Evolutionary conservation across 2,888 invertebrate genomes (phyloP), one percentile per base, ranked within the genome.

Genomic region (Mallateleia sp.): DNA sequence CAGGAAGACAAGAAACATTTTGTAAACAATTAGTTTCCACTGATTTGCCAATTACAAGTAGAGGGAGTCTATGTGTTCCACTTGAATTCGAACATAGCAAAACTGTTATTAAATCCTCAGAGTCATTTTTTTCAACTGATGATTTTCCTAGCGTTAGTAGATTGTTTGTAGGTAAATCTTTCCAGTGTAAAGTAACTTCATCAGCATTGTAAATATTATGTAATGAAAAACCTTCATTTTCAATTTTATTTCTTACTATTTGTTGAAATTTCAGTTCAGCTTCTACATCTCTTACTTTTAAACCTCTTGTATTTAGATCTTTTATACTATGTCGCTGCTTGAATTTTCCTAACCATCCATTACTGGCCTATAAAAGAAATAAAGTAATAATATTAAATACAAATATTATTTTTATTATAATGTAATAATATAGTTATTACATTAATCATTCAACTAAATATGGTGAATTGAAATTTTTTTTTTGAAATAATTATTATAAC

Each of bases 11-110:
- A 47, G 47, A 47, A 47, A 47, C 4, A 18, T 47, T 47, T n/a
- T 47, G n/a, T 47, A 18, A 47, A 18, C 2, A n/a, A 47, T n/a
- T 47, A 4, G 9, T 60, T 34, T 38, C 60, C 60, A n/a, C 14
- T 3, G 42, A 42, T 4, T 11, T 11, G 11, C 42, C 42, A 15
- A 60, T 60, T 22, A 60, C 18, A 9, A 60, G 60, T 7, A 38
- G 22, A 3, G 60, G 60, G 1, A 60, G 18, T 22, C n/a, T 60
- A 28, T 60, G 60, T 22, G 38, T 60, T 38, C 60, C 60, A 38
- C 38, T 60, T 11, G 60, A 34, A 60, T 60, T 60, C 34, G 60
- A 34, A 20, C 60, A 60, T 2, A 60, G 15, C 2, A 60, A 38
- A 4, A 60, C 22, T 20, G 60, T 60, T 8, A 60, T 20, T 18